These are phyloP conservation scores for Syrista parreyssii DNA, from an alignment of 2,888 invertebrate species.

Conservation along the genomic window DNA sequence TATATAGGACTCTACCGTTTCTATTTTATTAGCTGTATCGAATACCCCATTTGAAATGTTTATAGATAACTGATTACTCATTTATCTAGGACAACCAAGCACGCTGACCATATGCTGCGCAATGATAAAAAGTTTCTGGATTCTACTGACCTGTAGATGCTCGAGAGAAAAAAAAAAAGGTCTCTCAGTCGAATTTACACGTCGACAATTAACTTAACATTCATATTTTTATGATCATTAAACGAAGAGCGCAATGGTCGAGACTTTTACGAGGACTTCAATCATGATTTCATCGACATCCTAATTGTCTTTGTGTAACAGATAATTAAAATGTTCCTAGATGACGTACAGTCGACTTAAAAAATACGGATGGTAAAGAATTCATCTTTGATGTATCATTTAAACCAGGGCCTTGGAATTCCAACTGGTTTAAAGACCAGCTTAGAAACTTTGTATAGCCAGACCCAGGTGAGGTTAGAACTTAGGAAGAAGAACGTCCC, in stretches of 20 bases:
- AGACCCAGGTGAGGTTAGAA: not conserved
- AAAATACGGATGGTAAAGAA: not conserved
- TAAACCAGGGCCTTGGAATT: not conserved
- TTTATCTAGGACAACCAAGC: conserved; percentile 45
- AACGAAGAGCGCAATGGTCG: not conserved
- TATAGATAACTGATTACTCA: conserved; percentile 28
- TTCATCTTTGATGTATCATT: not conserved
- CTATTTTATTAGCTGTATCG: not conserved
- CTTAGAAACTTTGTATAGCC: not conserved
- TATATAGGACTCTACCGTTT: not conserved
- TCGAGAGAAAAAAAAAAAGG: not conserved
- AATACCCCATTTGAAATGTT: not conserved
- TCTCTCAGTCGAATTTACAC: not conserved
- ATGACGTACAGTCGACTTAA: not conserved
- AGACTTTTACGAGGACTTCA: not conserved
- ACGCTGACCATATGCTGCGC: conserved; percentile 37
- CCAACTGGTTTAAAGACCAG: not conserved
- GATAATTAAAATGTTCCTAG: not conserved
- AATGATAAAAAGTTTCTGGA: not conserved
- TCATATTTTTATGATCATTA: not conserved
- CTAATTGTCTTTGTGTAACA: not conserved
- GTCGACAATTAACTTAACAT: not conserved
- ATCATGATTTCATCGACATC: not conserved
- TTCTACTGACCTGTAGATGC: not conserved
- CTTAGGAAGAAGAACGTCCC: not conserved